Base-by-base conservation (phyloP, 2,797 vertebrate genomes). In the Schizothorax lantsangensis region DNA sequence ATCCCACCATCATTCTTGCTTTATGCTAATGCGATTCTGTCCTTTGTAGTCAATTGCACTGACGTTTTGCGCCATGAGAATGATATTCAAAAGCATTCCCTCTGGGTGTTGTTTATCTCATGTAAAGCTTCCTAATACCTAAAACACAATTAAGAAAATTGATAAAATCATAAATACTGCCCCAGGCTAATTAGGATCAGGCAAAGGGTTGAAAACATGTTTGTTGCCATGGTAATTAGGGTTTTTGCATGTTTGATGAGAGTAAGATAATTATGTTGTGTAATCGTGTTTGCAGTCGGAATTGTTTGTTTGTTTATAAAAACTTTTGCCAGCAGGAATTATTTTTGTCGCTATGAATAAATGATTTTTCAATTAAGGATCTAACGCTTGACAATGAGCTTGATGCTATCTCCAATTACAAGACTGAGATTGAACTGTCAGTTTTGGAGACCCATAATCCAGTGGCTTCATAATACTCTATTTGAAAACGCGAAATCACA, bases 211-310 rank as follows among this genome's bases (percentile, higher is more conserved):
- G 82, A 91, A 91, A 88, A 90, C 89, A 88, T 88, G 91, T 93
- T 91, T 91, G 91, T 93, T 92, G 88, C 93, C 88, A 91, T 94
- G 92, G 91, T 91, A 93, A 94, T 95, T 94, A 92, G 88, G 79
- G 77, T 77, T 92, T 87, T 86, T 85, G 85, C 84, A 87, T 91
- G 92, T 94, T 93, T 95, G 92, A 96, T 94, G 92, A 93, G 91
- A 90, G 83, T 84, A 74, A 91, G 91, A 91, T 93, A 92, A 94
- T 94, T 93, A 90, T 64, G 64, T 94, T 93, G 91, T 92, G 91
- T 94, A 94, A 95, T 93, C 90, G 83, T 94, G 93, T 95, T 96
- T 95, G 92, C 92, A 91, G 89, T 93, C 89, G 92, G 88, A 94
- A 94, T 92, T 83, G 90, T 89, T 93, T 95, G 94, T 95, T 94